A percentile compares a stretch with the other conserved stretches of the same genome.
phyloP scores from a whole-genome alignment of 2,888 invertebrate genomes.

The Erebia epiphron region DNA sequence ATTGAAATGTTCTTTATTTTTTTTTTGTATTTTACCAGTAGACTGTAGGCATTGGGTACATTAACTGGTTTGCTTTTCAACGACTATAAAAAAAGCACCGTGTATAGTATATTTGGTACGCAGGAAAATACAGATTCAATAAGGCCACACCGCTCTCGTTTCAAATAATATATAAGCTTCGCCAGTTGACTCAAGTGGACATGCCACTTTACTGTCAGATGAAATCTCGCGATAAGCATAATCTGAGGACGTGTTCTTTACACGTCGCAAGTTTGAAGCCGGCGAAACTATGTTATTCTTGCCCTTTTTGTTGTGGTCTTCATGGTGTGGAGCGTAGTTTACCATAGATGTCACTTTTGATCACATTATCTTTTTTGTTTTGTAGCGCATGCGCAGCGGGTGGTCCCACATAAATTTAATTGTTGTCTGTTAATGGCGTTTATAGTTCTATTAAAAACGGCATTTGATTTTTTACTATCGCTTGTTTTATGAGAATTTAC shows the following conservation, averaged over 20 bases:
- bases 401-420: slow-evolving; percentile 11
- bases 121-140: no score
- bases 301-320: slow-evolving; percentile 2
- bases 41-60: no score
- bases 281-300: slow-evolving; percentile 13
- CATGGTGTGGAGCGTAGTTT: slow-evolving; percentile 1
- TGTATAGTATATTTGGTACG: no score
- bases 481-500: not conserved
- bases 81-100: no score
- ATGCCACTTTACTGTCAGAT: slow-evolving; percentile 40
- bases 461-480: not conserved
- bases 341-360: slow-evolving; percentile 10
- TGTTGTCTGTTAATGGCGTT: slow-evolving; percentile 2
- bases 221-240: slow-evolving; percentile 51
- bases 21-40: no score
- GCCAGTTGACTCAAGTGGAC: slow-evolving; percentile 24
- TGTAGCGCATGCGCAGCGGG: not conserved
- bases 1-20: no score
- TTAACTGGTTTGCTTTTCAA: no score
- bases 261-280: slow-evolving; percentile 22
- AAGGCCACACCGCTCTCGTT: no score
- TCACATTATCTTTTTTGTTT: slow-evolving; percentile 5
- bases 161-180: not conserved
- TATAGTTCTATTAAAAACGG: not conserved
- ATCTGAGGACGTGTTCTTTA: slow-evolving; percentile 35